Conservation (phyloP, 2,113 vertebrate genomes). For the Trichomycterus rosablanca region DNA sequence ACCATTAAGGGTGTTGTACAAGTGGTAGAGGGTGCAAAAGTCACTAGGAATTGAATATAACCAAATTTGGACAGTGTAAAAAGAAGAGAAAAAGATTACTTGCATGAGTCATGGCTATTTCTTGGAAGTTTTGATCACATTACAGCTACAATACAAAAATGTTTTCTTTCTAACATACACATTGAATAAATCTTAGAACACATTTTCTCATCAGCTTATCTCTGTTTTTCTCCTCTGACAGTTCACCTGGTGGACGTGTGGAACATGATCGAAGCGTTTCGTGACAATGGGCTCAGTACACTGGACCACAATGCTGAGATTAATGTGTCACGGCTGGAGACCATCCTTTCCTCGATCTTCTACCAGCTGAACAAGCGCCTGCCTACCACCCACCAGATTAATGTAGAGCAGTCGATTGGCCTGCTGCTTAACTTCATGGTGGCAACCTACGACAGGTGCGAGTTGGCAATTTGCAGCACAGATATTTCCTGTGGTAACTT, state of each 20-base stretch:
- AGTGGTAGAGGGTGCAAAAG: no score
- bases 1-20: no score
- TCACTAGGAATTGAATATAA: no score
- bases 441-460: constrained; percentile 89
- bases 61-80: no score
- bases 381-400: constrained; percentile 95
- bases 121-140: no score
- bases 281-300: constrained; percentile 94
- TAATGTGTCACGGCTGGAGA: constrained; percentile 95
- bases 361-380: constrained; percentile 97
- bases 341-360: constrained; percentile 95
- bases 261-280: constrained; percentile 99
- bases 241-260: constrained; percentile 97
- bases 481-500: not conserved
- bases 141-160: no score
- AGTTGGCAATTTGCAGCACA: not conserved
- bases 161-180: no score
- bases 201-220: not conserved
- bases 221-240: constrained; percentile 45
- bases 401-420: constrained; percentile 93
- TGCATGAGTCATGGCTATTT: no score
- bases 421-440: constrained; percentile 97
- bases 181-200: not conserved
- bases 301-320: constrained; percentile 86
- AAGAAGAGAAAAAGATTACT: no score